Base-by-base conservation (phyloP, 2,888 invertebrate genomes). In the Hydroisotoma schaefferi region DNA sequence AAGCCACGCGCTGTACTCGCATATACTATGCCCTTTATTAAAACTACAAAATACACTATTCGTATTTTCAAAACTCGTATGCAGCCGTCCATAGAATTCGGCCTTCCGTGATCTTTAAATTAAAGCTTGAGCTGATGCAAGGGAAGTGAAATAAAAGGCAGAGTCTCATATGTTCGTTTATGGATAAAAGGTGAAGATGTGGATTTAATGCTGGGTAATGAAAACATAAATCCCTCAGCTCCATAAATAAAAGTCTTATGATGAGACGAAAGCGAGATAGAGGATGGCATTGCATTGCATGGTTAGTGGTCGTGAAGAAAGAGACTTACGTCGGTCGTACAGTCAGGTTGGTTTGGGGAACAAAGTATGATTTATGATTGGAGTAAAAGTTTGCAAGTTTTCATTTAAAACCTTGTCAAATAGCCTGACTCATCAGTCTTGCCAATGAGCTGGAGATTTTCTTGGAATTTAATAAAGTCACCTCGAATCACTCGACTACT, bases 361-460 rank as follows among this genome's bases (percentile, higher is more conserved):
- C 40, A 40, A 40, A 40, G 40, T 40, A 40, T 40, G 40, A 40
- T 40, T 40, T 40, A 40, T 40, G 40, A 40, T 10, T 15, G 4
- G 40, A 20, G n/a, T 40, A 40, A 40, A 40, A 40, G 40, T 40
- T 40, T 40, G n/a, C 40, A 40, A 40, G 40, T 40, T 40, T 40
- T 40, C 40, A 40, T 40, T 40, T 40, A 40, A 40, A 40, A 15
- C 40, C 40, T 40, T 40, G 40, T 40, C 40, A 40, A 40, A 40
- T 40, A 40, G 5, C 40, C 40, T 40, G 40, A 40, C 40, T 40
- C 40, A 40, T 40, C 40, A 40, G 40, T 40, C 40, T 40, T 15
- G 5, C 5, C 8, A 10, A 40, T 40, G 40, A 15, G 40, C 8
- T 40, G n/a, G 33, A 33, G 33, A 15, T 8, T 40, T 40, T 15